These are phyloP conservation scores for Pinctada fucata DNA, from an alignment of 2,888 invertebrate genomes.

Conservation along the genomic window DNA sequence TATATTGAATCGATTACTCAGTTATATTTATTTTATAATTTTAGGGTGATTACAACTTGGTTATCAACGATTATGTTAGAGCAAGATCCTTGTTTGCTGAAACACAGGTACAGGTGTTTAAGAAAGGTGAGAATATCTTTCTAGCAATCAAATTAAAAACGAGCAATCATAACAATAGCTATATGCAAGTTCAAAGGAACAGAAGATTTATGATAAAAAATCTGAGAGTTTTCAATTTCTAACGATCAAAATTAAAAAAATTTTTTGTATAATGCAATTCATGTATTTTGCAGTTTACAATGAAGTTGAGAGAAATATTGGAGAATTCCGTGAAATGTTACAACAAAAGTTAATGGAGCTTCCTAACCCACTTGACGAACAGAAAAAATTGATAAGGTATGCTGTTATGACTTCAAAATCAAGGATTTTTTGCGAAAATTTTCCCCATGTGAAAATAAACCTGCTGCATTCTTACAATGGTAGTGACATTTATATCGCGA, in stretches of 20 bases:
- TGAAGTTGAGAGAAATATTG: constrained; percentile 93
- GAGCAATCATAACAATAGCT: no score
- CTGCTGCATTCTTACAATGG: no score
- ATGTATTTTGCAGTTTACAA: constrained; percentile 82
- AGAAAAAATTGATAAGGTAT: constrained; percentile 92
- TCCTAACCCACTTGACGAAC: constrained; percentile 94
- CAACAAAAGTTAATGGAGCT: constrained; percentile 90
- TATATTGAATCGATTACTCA: no score
- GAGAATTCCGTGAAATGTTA: constrained; percentile 87
- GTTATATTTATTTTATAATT: background rate
- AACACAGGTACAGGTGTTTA: constrained; percentile 85
- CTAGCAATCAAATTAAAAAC: no score
- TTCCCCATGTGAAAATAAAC: no score
- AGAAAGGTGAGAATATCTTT: constrained; percentile 67
- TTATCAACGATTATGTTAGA: constrained; percentile 97
- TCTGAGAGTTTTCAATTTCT: constrained; percentile 9
- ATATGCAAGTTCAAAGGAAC: no score
- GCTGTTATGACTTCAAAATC: no score
- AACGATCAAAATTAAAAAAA: no score
- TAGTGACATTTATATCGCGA: background rate
- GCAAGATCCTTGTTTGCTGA: constrained; percentile 97
- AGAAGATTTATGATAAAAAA: no score
- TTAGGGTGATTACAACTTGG: constrained; percentile 92
- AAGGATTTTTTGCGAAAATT: no score
- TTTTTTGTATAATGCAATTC: no score